Conservation (phyloP, 2,797 vertebrate genomes). For the Clarias laeviceps region DNA sequence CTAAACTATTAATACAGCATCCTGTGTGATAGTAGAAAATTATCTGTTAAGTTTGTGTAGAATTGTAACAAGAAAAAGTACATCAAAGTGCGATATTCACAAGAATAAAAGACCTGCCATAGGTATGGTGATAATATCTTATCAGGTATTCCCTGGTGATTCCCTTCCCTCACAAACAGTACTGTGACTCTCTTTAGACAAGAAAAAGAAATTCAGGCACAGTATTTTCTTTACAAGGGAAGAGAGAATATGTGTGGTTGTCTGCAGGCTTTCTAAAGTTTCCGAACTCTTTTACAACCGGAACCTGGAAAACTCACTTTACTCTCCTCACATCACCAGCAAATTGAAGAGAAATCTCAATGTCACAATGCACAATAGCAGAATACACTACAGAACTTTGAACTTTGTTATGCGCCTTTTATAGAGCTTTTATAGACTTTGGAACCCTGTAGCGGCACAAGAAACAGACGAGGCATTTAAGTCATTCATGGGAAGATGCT, state of each 20-base stretch:
- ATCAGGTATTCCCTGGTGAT: too few species aligned
- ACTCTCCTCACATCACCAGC: not conserved
- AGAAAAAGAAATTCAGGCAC: not conserved
- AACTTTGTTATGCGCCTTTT: not conserved
- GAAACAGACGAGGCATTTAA: not conserved
- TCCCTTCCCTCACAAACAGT: not conserved
- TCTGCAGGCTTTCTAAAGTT: not conserved
- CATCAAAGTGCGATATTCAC: too few species aligned
- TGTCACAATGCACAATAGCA: not conserved
- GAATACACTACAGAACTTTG: not conserved
- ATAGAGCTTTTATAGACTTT: not conserved
- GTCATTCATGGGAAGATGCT: not conserved
- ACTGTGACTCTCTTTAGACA: too few species aligned
- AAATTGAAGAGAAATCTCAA: not conserved
- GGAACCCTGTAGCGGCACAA: not conserved
- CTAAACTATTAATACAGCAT: too few species aligned
- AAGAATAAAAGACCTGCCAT: too few species aligned
- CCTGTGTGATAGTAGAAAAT: too few species aligned
- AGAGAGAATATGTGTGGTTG: slow-evolving; percentile 1
- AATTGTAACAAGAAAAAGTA: too few species aligned
- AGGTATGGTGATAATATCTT: too few species aligned
- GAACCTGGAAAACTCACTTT: not conserved
- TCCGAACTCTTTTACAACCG: not conserved
- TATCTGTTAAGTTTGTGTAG: too few species aligned
- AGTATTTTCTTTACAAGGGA: not conserved